Conservation (phyloP, 92 coral and sea anemone species). For the Anthopleura xanthogrammica region DNA sequence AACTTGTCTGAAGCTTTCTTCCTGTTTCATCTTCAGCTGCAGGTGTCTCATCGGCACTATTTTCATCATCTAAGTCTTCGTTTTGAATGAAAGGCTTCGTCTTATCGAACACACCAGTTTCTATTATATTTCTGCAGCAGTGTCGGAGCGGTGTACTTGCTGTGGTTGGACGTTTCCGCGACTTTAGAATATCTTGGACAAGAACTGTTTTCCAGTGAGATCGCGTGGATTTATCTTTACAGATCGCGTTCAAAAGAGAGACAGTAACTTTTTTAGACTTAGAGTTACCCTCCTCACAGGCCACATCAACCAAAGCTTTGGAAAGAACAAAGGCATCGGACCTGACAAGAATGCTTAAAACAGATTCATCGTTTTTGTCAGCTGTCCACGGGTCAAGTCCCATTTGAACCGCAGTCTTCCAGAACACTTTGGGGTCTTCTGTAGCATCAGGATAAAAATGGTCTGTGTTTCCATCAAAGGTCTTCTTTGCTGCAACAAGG, state of each 20-base stretch:
- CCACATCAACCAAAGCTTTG: constrained; percentile 8
- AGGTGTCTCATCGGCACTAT: neutral
- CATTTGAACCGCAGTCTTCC: neutral
- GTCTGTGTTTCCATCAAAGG: neutral
- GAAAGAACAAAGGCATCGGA: neutral
- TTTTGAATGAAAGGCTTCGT: neutral
- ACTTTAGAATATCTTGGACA: neutral
- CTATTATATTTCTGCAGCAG: neutral
- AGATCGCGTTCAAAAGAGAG: neutral
- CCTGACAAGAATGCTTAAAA: constrained; percentile 16
- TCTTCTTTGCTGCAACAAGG: neutral
- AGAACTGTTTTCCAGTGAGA: neutral
- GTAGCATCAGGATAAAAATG: constrained; percentile 13
- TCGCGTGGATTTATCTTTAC: neutral
- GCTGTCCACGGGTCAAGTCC: constrained; percentile 28
- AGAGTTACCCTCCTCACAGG: neutral
- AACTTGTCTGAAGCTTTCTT: neutral
- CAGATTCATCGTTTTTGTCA: constrained; percentile 22
- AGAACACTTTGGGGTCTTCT: constrained; percentile 18
- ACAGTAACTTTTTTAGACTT: neutral
- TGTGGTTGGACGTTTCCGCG: neutral
- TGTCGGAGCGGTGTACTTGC: neutral
- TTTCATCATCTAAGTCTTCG: neutral
- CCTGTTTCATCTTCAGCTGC: neutral
- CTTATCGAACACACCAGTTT: neutral